phyloP scores from a whole-genome alignment of 2,797 vertebrate species.

The Echiichthys vipera region DNA sequence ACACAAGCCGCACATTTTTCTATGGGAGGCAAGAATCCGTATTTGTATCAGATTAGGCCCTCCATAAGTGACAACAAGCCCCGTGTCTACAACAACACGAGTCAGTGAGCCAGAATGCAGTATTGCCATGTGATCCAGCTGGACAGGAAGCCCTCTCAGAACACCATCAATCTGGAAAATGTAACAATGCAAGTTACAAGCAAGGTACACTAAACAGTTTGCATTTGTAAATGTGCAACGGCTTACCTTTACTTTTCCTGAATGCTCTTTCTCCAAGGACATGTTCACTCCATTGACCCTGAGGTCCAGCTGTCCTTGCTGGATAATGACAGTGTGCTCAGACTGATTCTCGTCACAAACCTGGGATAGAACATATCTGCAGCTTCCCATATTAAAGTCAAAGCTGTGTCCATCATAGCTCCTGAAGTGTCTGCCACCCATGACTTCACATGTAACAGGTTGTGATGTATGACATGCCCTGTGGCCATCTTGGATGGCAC shows the following conservation, averaged over 20 bases:
- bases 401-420: slow-evolving; percentile 57
- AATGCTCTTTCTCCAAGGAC: slow-evolving; percentile 7
- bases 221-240: not conserved
- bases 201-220: not conserved
- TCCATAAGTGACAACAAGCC: slow-evolving; percentile 51
- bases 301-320: slow-evolving; percentile 51
- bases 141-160: slow-evolving; percentile 24
- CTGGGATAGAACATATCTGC: slow-evolving; percentile 48
- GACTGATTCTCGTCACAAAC: slow-evolving; percentile 30
- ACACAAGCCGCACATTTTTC: slow-evolving; percentile 50
- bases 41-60: slow-evolving; percentile 45
- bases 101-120: slow-evolving; percentile 16
- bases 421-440: slow-evolving; percentile 53
- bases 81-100: slow-evolving; percentile 23
- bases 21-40: slow-evolving; percentile 1
- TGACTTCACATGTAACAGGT: slow-evolving; percentile 48
- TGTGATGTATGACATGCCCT: slow-evolving; percentile 66
- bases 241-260: slow-evolving; percentile 60
- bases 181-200: not conserved
- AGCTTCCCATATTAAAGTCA: slow-evolving; percentile 59
- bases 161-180: slow-evolving; percentile 38
- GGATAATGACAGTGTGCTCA: slow-evolving; percentile 46
- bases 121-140: slow-evolving; percentile 24
- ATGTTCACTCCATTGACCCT: slow-evolving; percentile 39
- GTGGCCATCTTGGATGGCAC: slow-evolving; percentile 61